phyloP scores from a whole-genome alignment of 2,797 vertebrate genomes.

The Anableps anableps region DNA sequence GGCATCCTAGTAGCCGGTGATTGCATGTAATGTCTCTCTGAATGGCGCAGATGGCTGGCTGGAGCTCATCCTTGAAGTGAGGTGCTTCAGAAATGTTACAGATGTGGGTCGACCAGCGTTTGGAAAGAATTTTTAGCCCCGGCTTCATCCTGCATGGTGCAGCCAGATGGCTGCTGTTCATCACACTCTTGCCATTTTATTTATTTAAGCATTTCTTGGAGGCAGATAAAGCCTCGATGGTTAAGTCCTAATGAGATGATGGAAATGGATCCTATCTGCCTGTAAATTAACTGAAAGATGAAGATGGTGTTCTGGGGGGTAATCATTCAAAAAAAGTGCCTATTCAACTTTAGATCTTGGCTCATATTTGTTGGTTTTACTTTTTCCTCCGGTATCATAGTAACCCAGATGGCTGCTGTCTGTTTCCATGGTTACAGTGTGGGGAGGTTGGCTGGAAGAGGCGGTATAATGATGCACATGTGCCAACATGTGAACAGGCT shows the following conservation, averaged over 20 bases:
- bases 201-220: slow-evolving; percentile 44
- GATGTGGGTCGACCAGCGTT: slow-evolving; percentile 58
- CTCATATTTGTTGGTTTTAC: not conserved
- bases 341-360: slow-evolving; percentile 5
- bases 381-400: slow-evolving; percentile 17
- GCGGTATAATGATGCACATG: slow-evolving; percentile 22
- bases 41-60: slow-evolving; percentile 42
- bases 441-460: slow-evolving; percentile 10
- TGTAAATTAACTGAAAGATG: not conserved
- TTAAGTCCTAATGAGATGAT: slow-evolving; percentile 15
- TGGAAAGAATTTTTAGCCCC: slow-evolving; percentile 32
- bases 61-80: slow-evolving; percentile 33
- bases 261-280: not conserved
- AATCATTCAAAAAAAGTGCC: slow-evolving; percentile 6
- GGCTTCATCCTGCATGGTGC: slow-evolving; percentile 20
- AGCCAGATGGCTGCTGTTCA: slow-evolving; percentile 48
- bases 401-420: slow-evolving; percentile 30
- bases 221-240: slow-evolving; percentile 17
- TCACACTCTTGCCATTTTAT: slow-evolving; percentile 24
- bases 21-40: slow-evolving; percentile 39
- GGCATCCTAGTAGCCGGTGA: not conserved
- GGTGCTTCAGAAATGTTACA: slow-evolving; percentile 31
- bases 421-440: slow-evolving; percentile 47
- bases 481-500: slow-evolving; percentile 17
- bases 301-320: not conserved